These are phyloP conservation scores for Limenitis camilla DNA, from an alignment of 2,888 invertebrate genomes.

Conservation along the genomic window DNA sequence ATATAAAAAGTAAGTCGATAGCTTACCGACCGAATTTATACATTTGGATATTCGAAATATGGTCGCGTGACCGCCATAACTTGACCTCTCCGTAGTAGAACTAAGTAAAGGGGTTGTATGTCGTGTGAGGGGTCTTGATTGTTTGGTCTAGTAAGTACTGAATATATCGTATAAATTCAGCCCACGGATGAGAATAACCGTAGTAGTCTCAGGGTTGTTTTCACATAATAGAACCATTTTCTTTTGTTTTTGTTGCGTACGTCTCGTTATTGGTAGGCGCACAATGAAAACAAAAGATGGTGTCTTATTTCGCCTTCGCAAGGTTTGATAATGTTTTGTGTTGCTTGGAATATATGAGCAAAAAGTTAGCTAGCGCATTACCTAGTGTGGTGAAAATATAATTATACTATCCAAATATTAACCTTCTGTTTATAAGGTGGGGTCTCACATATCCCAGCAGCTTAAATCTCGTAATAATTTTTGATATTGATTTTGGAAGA, in stretches of 20 bases:
- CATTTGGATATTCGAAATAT: constrained; percentile 74
- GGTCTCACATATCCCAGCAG: too few species aligned
- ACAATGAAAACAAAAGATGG: constrained; percentile 71
- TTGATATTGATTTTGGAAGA: too few species aligned
- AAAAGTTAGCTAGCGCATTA: background rate
- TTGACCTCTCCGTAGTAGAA: constrained; percentile 28
- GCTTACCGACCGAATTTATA: constrained; percentile 72
- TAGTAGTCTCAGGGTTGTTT: constrained; percentile 69
- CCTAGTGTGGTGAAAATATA: too few species aligned
- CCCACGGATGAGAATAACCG: constrained; percentile 71
- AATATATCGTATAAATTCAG: constrained; percentile 72
- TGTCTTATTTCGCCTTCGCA: constrained; percentile 61
- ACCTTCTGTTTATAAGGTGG: too few species aligned
- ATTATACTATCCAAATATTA: too few species aligned
- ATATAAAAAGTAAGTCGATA: constrained; percentile 75
- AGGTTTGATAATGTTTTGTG: constrained; percentile 17
- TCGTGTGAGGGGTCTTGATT: constrained; percentile 37
- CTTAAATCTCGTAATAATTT: too few species aligned
- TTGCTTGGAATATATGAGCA: constrained; percentile 8
- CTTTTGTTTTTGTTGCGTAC: constrained; percentile 72
- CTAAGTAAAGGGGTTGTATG: constrained; percentile 16
- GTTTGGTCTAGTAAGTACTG: constrained; percentile 51
- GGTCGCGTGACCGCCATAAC: constrained; percentile 41
- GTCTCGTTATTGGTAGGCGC: constrained; percentile 64
- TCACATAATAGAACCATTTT: constrained; percentile 75